Percentiles rank a stretch among this genome's conserved stretches.
Evolutionary conservation across 2,797 vertebrate species (phyloP).

Genomic region (Cirrhinus molitorella): DNA sequence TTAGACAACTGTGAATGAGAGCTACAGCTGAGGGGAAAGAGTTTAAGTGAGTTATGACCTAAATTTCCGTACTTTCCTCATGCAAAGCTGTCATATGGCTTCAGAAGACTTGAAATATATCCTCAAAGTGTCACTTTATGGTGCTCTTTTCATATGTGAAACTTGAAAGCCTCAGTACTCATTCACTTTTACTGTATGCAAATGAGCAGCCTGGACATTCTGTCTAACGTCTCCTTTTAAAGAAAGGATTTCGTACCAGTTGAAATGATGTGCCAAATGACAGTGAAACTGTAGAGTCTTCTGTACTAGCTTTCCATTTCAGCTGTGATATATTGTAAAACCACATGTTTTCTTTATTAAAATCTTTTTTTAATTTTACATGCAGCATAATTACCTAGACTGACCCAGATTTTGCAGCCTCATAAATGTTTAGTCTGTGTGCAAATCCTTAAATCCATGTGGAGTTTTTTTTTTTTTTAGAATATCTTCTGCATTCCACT

Average conservation of each 20-base stretch:
- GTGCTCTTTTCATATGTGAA: neutral
- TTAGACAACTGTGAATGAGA: neutral
- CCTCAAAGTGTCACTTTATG: neutral
- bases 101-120: neutral
- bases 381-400: neutral
- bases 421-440: neutral
- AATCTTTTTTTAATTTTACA: neutral
- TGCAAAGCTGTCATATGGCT: neutral
- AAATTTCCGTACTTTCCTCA: neutral
- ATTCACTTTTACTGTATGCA: slow-evolving; percentile 24
- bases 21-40: neutral
- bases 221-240: neutral
- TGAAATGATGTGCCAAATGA: neutral
- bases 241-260: neutral
- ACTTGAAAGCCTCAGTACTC: neutral
- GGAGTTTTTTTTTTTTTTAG: neutral
- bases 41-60: neutral
- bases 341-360: neutral
- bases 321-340: neutral
- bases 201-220: slow-evolving; percentile 10
- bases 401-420: neutral
- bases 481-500: slow-evolving; percentile 15
- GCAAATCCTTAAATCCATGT: slow-evolving; percentile 2
- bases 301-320: neutral
- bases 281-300: neutral